Conservation (phyloP, 2,113 vertebrate species). For the Uria lomvia region DNA sequence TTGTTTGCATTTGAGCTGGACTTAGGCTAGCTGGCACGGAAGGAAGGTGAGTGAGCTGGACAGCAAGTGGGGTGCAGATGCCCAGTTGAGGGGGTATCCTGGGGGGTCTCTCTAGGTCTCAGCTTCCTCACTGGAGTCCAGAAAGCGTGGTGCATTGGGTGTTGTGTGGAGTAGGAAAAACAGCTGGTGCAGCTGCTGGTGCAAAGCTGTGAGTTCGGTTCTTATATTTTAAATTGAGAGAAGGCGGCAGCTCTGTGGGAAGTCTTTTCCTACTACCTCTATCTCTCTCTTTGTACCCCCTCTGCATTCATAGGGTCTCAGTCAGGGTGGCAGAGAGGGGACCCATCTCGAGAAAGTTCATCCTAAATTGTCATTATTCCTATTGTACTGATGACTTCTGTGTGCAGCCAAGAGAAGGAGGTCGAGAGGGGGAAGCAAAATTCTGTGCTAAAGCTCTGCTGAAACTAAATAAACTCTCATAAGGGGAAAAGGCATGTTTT, state of each 20-base stretch:
- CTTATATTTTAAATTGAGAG: neutral
- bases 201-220: neutral
- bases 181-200: neutral
- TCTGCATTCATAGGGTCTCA: neutral
- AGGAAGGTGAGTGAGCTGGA: neutral
- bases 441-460: neutral
- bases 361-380: neutral
- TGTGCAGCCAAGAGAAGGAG: neutral
- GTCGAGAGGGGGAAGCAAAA: neutral
- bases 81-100: fast-evolving
- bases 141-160: neutral
- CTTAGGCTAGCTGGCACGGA: neutral
- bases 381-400: neutral
- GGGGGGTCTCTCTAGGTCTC: neutral
- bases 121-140: neutral
- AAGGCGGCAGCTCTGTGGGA: fast-evolving
- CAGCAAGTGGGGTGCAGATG: neutral
- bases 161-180: neutral
- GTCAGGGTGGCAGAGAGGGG: neutral
- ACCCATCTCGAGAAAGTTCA: fast-evolving
- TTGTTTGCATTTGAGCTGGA: neutral
- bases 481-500: neutral
- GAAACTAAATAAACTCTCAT: neutral
- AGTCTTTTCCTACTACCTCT: neutral
- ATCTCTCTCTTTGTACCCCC: neutral